Percentiles rank a stretch among this genome's conserved stretches.
Conservation (phyloP, 2,797 vertebrate species). For the Lemur catta region DNA sequence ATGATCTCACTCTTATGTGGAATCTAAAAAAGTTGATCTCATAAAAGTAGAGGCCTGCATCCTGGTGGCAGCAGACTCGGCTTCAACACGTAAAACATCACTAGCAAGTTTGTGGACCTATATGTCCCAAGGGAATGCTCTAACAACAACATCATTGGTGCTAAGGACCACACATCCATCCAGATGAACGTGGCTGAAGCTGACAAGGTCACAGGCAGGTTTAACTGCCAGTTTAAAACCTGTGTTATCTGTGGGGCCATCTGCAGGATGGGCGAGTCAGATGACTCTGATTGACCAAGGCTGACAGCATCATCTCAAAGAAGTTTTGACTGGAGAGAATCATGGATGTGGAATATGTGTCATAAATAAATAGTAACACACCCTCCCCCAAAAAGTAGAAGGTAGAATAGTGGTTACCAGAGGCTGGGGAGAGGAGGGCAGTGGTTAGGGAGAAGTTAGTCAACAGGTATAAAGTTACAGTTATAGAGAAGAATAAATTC, state of each 20-base stretch:
- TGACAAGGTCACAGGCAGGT: neutral
- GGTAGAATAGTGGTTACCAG: neutral
- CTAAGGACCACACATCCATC: neutral
- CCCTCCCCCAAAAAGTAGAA: neutral
- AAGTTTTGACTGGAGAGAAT: neutral
- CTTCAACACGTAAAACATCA: neutral
- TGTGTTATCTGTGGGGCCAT: neutral
- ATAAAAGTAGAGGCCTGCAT: neutral
- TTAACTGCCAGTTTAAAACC: neutral
- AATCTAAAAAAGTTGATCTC: neutral
- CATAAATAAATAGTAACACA: neutral
- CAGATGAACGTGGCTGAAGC: neutral
- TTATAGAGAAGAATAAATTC: neutral
- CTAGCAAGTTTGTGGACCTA: neutral
- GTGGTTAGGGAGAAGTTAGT: neutral
- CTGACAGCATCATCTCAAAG: neutral
- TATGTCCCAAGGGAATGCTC: neutral
- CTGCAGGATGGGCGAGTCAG: neutral
- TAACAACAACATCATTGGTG: neutral
- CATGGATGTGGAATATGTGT: neutral
- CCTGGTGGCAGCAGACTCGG: neutral
- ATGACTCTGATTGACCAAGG: neutral
- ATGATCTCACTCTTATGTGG: neutral
- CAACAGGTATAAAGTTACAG: neutral
- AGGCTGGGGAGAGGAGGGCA: neutral